These are phyloP conservation scores for Platyura marginata DNA, from an alignment of 1,140 invertebrate genomes.

Conservation along the genomic window DNA sequence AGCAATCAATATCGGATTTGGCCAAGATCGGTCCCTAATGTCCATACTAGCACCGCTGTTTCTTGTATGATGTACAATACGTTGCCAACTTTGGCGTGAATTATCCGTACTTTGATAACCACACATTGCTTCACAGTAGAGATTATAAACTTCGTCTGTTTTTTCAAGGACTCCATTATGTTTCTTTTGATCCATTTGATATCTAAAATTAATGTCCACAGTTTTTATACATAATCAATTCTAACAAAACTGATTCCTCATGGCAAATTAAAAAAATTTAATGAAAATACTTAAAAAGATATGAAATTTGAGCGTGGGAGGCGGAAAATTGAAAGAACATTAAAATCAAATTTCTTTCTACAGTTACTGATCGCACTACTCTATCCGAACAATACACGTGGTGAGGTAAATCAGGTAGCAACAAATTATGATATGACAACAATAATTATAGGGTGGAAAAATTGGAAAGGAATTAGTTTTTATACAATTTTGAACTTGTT, in stretches of 20 bases:
- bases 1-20: conserved; percentile 31
- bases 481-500: too few relatives aligned
- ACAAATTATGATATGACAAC: too few relatives aligned
- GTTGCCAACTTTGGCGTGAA: conserved; percentile 53
- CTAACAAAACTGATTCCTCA: conserved; percentile 3
- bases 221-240: too few relatives aligned
- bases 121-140: conserved; percentile 53
- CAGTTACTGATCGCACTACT: too few relatives aligned
- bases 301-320: too few relatives aligned
- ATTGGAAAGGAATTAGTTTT: too few relatives aligned
- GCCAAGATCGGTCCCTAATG: conserved; percentile 40
- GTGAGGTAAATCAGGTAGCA: too few relatives aligned
- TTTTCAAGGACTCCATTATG: conserved; percentile 46
- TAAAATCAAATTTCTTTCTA: too few relatives aligned
- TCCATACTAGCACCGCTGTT: conserved; percentile 39
- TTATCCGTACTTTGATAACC: conserved; percentile 31
- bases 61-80: conserved; percentile 31
- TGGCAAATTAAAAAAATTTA: conserved; percentile 4
- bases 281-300: conserved; percentile 5
- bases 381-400: too few relatives aligned
- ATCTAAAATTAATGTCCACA: conserved; percentile 26
- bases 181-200: conserved; percentile 42
- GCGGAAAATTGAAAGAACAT: too few relatives aligned
- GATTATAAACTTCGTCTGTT: conserved; percentile 39
- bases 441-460: too few relatives aligned